phyloP scores from a whole-genome alignment of 2,113 vertebrate species.

The Struthio camelus region DNA sequence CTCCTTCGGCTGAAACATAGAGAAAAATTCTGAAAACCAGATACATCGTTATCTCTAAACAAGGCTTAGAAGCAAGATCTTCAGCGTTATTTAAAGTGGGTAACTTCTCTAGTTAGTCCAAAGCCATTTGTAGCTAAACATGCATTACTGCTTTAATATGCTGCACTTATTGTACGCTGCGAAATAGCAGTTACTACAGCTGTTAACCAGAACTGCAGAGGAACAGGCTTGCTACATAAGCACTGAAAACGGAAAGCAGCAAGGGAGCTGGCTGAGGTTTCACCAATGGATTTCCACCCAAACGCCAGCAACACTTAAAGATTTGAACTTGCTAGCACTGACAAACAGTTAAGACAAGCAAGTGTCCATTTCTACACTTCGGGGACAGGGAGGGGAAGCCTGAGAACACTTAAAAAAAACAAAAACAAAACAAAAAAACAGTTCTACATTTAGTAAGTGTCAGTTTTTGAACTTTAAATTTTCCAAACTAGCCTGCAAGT shows the following conservation, averaged over 20 bases:
- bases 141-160: neutral
- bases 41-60: neutral
- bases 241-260: neutral
- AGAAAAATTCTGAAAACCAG: neutral
- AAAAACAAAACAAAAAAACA: too few species aligned
- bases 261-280: neutral
- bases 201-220: neutral
- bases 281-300: neutral
- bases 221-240: neutral
- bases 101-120: neutral
- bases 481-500: neutral
- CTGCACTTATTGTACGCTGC: neutral
- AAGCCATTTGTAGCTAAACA: neutral
- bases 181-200: neutral
- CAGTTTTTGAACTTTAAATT: neutral
- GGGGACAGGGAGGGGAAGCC: neutral
- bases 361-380: neutral
- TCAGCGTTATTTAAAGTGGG: neutral
- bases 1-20: neutral
- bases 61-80: neutral
- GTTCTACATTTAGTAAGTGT: neutral
- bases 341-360: neutral
- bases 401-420: neutral
- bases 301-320: neutral
- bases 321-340: neutral